Evolutionary conservation across 1,140 invertebrate genomes (phyloP).

Genomic region (Ctenoplectra terminalis): DNA sequence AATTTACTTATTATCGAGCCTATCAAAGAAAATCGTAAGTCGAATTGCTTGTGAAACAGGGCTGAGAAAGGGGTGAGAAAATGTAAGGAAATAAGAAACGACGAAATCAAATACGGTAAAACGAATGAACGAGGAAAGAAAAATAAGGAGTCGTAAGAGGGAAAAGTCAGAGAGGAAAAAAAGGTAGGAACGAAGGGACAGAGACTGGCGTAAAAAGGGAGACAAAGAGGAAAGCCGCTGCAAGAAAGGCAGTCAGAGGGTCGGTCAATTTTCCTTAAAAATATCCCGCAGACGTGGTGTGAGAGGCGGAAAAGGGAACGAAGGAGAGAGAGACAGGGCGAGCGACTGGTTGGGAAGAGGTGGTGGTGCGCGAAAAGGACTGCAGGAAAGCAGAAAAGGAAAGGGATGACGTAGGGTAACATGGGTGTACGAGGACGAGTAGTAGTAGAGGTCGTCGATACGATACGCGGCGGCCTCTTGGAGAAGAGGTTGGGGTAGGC

Average conservation of each 20-base stretch:
- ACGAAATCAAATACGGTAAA: not conserved
- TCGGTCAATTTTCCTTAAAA: conserved; percentile 73
- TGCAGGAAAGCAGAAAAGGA: conserved; percentile 58
- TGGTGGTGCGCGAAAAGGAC: conserved; percentile 52
- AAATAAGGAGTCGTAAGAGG: conserved; percentile 53
- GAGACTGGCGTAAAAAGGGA: conserved; percentile 57
- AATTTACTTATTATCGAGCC: conserved; percentile 20
- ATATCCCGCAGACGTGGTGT: conserved; percentile 66
- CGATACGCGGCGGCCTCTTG: conserved; percentile 73
- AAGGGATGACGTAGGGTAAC: conserved; percentile 66
- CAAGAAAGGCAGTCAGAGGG: conserved; percentile 48
- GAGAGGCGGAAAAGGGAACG: conserved; percentile 45
- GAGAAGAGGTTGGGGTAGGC: conserved; percentile 82
- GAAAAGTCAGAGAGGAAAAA: conserved; percentile 37
- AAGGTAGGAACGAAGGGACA: conserved; percentile 11
- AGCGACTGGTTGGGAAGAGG: conserved; percentile 38
- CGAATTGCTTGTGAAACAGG: not conserved
- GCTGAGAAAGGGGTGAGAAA: not conserved
- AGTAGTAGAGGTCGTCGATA: conserved; percentile 80
- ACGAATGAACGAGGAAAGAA: conserved; percentile 35
- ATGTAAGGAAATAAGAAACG: not conserved
- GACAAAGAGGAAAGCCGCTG: conserved; percentile 68
- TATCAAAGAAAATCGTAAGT: not conserved
- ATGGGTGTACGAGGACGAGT: conserved; percentile 42
- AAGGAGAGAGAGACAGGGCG: conserved; percentile 42